These are phyloP conservation scores for Peromyscus nudipes DNA, from an alignment of 2,797 vertebrate genomes.

Conservation along the genomic window DNA sequence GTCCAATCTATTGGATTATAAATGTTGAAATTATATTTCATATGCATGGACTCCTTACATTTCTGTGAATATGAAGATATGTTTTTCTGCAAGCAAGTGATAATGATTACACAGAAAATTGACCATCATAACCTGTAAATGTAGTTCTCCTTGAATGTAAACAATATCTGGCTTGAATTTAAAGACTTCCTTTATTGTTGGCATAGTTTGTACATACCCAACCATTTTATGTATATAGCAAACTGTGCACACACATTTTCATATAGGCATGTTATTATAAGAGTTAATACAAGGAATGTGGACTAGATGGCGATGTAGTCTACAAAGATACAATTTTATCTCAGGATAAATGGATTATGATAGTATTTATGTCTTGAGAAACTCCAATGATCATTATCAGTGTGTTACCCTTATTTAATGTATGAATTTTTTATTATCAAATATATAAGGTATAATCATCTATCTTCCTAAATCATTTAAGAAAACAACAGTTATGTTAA, in stretches of 20 bases:
- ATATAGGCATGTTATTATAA: background rate
- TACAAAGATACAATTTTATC: background rate
- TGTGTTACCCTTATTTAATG: background rate
- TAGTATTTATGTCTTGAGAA: background rate
- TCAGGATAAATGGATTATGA: background rate
- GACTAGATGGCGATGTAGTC: conserved; percentile 61
- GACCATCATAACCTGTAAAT: background rate
- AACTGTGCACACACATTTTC: fast-evolving
- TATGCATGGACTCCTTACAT: fast-evolving
- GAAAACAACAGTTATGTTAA: background rate
- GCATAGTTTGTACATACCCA: background rate
- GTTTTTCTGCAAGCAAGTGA: background rate
- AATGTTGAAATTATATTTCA: background rate
- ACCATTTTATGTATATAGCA: background rate
- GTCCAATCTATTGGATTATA: background rate
- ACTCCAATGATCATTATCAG: background rate
- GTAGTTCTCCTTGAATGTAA: background rate
- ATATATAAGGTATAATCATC: background rate
- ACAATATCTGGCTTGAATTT: background rate
- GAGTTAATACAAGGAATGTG: background rate
- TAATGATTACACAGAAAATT: background rate
- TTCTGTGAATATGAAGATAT: background rate
- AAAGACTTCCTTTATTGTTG: background rate
- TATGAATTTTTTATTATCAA: background rate
- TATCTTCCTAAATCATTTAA: background rate